Evolutionary conservation across 2,797 vertebrate genomes (phyloP).

Genomic region (Gymnopithys bicolor): DNA sequence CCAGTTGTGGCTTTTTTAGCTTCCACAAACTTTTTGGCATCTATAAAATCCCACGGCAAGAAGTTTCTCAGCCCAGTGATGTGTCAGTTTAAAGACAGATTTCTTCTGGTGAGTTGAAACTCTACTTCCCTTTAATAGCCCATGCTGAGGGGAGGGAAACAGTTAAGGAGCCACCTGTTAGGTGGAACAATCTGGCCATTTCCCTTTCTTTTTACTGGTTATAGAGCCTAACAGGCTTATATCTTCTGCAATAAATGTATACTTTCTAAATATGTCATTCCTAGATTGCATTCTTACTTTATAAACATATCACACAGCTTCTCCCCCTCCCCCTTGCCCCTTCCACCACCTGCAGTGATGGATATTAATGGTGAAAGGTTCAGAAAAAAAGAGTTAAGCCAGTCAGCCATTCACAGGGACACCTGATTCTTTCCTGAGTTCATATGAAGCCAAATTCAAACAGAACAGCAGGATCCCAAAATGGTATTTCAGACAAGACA

Average conservation of each 20-base stretch:
- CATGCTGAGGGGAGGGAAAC: not conserved
- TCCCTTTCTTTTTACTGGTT: not conserved
- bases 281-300: not conserved
- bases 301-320: not conserved
- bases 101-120: not conserved
- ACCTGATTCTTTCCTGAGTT: not conserved
- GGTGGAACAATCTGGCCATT: not conserved
- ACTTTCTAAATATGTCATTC: not conserved
- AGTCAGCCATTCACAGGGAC: not conserved
- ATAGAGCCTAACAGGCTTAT: not conserved
- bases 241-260: not conserved
- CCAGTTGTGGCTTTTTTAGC: not conserved
- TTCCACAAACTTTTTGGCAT: accelerated
- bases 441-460: constrained; percentile 20
- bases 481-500: constrained; percentile 21
- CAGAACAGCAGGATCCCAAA: not conserved
- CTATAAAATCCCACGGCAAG: not conserved
- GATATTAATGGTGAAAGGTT: not conserved
- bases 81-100: not conserved
- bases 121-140: not conserved
- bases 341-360: not conserved
- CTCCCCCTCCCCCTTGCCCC: accelerated
- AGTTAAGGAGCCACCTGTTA: not conserved
- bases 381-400: not conserved
- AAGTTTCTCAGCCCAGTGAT: not conserved